A percentile compares a stretch with the other conserved stretches of the same genome.
Evolutionary conservation across 2,797 vertebrate species (phyloP).

Genomic region (Trichosurus vulpecula): DNA sequence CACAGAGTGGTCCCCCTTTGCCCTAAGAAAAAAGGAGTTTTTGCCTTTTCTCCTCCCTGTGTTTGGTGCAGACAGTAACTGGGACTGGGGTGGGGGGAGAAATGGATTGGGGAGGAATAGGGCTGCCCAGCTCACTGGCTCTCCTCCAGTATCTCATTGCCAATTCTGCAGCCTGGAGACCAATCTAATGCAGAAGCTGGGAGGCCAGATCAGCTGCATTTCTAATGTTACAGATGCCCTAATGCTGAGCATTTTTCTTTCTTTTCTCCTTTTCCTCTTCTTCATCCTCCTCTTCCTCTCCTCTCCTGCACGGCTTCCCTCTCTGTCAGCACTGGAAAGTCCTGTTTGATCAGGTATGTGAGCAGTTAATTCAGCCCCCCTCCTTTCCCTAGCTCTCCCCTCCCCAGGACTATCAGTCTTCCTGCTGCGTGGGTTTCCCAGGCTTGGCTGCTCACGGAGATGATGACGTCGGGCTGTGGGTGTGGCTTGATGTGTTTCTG

Average conservation of each 20-base stretch:
- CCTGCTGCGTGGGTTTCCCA: conserved; percentile 72
- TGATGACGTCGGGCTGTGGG: conserved; percentile 55
- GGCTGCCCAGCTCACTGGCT: conserved; percentile 55
- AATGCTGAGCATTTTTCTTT: conserved; percentile 77
- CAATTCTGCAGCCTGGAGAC: conserved; percentile 20
- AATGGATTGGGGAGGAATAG: background rate
- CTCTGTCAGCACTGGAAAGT: conserved; percentile 95
- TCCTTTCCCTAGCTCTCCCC: conserved; percentile 46
- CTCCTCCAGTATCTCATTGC: background rate
- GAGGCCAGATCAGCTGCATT: conserved; percentile 48
- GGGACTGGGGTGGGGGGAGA: background rate
- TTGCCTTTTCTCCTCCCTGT: background rate
- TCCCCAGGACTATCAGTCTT: conserved; percentile 41
- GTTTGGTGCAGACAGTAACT: conserved; percentile 17
- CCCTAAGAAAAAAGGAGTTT: background rate
- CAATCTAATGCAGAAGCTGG: conserved; percentile 46
- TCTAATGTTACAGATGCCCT: conserved; percentile 47
- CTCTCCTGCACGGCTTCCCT: conserved; percentile 80
- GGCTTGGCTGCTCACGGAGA: conserved; percentile 59
- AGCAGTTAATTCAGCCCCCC: conserved; percentile 72
- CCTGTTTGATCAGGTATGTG: conserved; percentile 97
- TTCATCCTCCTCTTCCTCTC: conserved; percentile 78
- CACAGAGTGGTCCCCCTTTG: conserved; percentile 38
- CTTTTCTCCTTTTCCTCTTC: conserved; percentile 79
- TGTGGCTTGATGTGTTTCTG: conserved; percentile 60